Evolutionary conservation across 2,888 invertebrate species (phyloP).

Genomic region (Agonopterix alstromeriana): DNA sequence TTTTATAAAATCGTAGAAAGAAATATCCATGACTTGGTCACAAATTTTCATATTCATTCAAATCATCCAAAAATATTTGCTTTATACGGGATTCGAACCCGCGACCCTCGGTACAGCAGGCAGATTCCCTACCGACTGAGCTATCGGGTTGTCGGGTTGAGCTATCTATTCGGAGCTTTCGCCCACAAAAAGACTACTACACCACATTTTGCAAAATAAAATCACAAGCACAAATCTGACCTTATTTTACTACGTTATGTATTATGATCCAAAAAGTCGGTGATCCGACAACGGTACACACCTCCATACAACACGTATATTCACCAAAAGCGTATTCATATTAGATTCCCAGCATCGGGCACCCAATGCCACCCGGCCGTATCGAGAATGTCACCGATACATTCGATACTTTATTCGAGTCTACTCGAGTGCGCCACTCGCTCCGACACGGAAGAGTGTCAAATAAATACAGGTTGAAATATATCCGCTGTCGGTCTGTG

Average conservation of each 20-base stretch:
- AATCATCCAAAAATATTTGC: no score
- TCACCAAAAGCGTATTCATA: constrained; percentile 71
- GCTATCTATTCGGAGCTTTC: not conserved
- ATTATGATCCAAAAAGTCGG: constrained; percentile 43
- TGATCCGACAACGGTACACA: constrained; percentile 41
- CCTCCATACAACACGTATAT: constrained; percentile 50
- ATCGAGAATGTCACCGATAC: constrained; percentile 65
- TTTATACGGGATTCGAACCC: no score
- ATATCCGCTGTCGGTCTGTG: constrained; percentile 58
- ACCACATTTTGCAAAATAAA: no score
- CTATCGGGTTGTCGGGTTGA: no score
- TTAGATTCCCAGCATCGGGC: constrained; percentile 55
- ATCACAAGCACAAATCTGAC: not conserved
- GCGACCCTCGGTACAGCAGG: no score
- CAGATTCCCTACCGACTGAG: no score
- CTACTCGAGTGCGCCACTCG: constrained; percentile 47
- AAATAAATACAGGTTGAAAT: constrained; percentile 71
- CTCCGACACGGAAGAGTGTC: constrained; percentile 58
- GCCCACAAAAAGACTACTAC: not conserved
- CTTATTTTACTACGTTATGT: constrained; percentile 27
- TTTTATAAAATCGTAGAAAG: no score
- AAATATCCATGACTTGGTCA: no score
- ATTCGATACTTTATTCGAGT: constrained; percentile 67
- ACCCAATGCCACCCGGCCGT: constrained; percentile 55
- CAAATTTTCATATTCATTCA: no score